phyloP scores from a whole-genome alignment of 1,140 invertebrate species.

The Meteorus sp. region DNA sequence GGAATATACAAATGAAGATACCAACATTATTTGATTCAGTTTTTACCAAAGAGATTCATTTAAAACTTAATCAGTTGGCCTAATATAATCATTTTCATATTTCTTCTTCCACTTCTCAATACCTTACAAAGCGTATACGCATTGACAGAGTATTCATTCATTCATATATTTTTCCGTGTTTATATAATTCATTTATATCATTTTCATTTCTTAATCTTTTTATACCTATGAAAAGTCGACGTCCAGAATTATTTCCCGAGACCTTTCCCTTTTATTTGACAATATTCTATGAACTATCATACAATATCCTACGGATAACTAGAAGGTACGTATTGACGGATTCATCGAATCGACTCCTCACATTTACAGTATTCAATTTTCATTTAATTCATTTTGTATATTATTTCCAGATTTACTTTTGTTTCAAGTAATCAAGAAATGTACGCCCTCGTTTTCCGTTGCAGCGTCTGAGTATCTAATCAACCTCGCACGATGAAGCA shows the following conservation, averaged over 20 bases:
- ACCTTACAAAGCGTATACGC: slow-evolving; percentile 13
- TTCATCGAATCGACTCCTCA: neutral
- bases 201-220: slow-evolving; percentile 5
- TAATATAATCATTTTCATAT: too few species aligned
- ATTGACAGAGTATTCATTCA: slow-evolving; percentile 2
- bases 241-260: too few species aligned
- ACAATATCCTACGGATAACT: neutral
- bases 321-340: slow-evolving; percentile 4
- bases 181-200: too few species aligned
- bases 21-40: too few species aligned
- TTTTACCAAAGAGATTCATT: too few species aligned
- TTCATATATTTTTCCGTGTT: neutral
- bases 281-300: neutral
- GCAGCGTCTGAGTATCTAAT: neutral
- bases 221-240: neutral
- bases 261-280: neutral
- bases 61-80: too few species aligned
- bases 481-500: neutral
- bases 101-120: neutral
- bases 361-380: neutral
- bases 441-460: neutral
- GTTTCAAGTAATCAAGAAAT: neutral
- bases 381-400: neutral
- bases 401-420: neutral
- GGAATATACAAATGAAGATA: too few species aligned